Evolutionary conservation across 2,888 invertebrate genomes (phyloP).

Genomic region (Agrochola litura): DNA sequence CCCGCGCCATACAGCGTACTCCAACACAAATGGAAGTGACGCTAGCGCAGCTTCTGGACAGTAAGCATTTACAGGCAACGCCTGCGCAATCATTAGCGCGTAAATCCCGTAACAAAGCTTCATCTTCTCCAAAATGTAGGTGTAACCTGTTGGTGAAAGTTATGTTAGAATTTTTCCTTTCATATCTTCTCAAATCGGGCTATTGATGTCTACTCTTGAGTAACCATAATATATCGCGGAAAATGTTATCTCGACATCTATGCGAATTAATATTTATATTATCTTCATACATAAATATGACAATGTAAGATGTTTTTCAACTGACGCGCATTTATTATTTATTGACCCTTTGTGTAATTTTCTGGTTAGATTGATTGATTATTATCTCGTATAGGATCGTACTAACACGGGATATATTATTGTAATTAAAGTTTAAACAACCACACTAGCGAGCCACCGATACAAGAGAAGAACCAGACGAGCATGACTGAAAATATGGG

Average conservation of each 20-base stretch:
- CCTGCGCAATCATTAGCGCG: constrained; percentile 10
- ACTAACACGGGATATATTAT: neutral
- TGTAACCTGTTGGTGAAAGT: too few species aligned
- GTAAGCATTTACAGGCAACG: constrained; percentile 39
- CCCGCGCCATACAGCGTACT: constrained; percentile 89
- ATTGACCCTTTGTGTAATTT: neutral
- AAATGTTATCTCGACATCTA: neutral
- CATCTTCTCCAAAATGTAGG: constrained; percentile 22
- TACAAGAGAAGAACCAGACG: too few species aligned
- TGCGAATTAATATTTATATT: neutral
- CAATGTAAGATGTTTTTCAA: neutral
- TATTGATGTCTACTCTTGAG: neutral
- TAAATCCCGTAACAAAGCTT: constrained; percentile 3
- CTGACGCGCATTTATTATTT: neutral
- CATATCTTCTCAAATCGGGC: too few species aligned
- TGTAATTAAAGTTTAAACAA: neutral
- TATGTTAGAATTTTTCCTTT: too few species aligned
- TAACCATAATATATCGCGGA: neutral
- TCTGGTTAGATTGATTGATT: too few species aligned
- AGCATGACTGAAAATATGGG: too few species aligned
- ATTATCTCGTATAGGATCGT: neutral
- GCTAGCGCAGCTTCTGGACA: constrained; percentile 73
- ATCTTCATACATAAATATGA: neutral
- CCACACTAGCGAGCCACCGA: neutral
- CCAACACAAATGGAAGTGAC: constrained; percentile 85